Evolutionary conservation across 2,888 invertebrate genomes (phyloP).

Genomic region (Synergus gifuensis): DNA sequence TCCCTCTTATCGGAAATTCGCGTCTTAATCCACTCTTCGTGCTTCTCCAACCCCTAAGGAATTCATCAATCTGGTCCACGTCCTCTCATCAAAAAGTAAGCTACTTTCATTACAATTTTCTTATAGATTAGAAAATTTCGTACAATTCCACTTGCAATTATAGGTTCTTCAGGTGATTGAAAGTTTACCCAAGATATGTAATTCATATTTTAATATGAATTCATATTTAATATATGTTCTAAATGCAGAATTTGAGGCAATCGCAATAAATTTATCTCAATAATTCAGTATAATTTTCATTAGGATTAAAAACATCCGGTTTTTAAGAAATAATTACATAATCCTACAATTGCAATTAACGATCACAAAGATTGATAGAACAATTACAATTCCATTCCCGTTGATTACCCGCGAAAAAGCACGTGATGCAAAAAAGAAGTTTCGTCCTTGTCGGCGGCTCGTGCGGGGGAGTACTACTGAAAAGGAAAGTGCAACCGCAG

Average conservation of each 20-base stretch:
- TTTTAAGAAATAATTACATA: background rate
- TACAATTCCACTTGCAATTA: background rate
- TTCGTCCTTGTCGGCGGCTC: constrained; percentile 25
- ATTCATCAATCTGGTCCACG: background rate
- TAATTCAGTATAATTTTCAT: background rate
- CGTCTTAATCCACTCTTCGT: constrained; percentile 7
- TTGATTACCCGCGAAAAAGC: constrained; percentile 32
- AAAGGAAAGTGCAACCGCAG: constrained; percentile 41
- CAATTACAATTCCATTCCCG: constrained; percentile 22
- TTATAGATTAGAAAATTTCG: background rate
- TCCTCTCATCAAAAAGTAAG: constrained; percentile 2
- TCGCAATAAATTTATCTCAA: background rate
- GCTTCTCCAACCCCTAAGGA: background rate
- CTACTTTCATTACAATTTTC: background rate
- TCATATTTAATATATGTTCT: too few species aligned
- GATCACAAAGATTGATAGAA: constrained; percentile 2
- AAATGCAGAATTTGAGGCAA: background rate
- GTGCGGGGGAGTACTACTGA: constrained; percentile 29
- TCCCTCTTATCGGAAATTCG: constrained; percentile 17
- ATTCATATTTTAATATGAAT: background rate
- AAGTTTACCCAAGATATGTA: too few species aligned
- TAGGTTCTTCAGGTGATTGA: background rate
- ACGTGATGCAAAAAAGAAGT: constrained; percentile 29
- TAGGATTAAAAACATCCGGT: background rate
- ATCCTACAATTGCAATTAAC: constrained; percentile 8